Base-by-base conservation (phyloP, 2,888 invertebrate species). In the Drosophila neotestacea region DNA sequence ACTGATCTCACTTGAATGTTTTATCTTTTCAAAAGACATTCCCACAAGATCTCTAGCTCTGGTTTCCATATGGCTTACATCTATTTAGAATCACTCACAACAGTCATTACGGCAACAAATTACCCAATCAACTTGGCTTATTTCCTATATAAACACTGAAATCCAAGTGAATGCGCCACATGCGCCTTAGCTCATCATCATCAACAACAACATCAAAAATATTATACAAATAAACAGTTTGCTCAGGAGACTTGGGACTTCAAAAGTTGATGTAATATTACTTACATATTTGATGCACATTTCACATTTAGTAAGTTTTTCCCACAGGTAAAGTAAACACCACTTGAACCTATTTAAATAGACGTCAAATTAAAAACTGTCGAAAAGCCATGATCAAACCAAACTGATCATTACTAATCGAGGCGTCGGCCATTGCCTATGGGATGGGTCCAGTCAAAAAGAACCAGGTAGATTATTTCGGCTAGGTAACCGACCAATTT, bases 261-360 rank as follows among this genome's bases (percentile, higher is more conserved):
- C 30, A 27, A 27, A 32, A 70, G 52, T 77, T 82, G 48, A 88
- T 85, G 83, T 64, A 87, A 79, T 73, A 68, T 69, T 79, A 46
- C 48, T 64, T 54, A 48, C 84, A 84, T 46, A 69, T 88, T 88
- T 65, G 34, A 64, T 46, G 73, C 88, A 84, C 75, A 82, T 88
- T 88, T 79, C 28, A 4, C 7, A 39, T 54, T 41, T 41, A 54
- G 7, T n/a, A 13, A 61, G 68, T 70, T 81, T 87, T 86, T 86
- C 88, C 89, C 85, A 89, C 83, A 72, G 65, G n/a, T 10, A 52
- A 77, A 60, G 52, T 56, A 86, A 82, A 75, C 64, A 73, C 27
- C 66, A 75, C 82, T 77, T 85, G 75, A 89, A 81, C 77, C 89
- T 86, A 77, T 89, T 86, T 85, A 86, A 86, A 86, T 89, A 86